Evolutionary conservation across 2,888 invertebrate species (phyloP), one percentile per base, ranked within the genome.

Genomic region (Apodemia duryi): DNA sequence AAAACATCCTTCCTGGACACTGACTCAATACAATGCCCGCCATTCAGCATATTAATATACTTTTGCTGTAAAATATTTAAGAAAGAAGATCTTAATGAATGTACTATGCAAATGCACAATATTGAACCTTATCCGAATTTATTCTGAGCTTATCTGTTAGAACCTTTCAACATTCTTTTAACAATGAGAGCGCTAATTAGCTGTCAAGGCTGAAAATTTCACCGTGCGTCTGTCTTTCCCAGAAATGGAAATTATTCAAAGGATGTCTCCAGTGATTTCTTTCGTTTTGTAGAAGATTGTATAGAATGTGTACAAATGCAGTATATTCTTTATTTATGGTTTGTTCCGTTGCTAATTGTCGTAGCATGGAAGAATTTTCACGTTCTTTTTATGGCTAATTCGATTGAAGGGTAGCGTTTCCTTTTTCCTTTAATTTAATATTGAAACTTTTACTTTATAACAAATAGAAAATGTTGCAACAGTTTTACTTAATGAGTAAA

Each of bases 1-100:
- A 85, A 87, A 89, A 84, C 85, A 89, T 84, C 84, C 89, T 90
- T 91, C 89, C 90, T 91, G 91, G 91, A 91, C 91, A 91, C 86
- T 85, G 88, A 81, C 84, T 88, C 87, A 86, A 89, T 88, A 91
- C 91, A 91, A 91, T 89, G 74, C 78, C 79, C 77, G 75, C 84
- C 77, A 89, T 90, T 90, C 89, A 85, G 77, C 78, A 83, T 87
- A 89, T 91, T 91, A 91, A 91, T 90, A 84, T 89, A 90, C 91
- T 91, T 90, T 91, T 91, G 85, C 86, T 85, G 80, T 81, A 84
- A 87, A 86, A 87, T 88, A 85, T 87, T 85, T 86, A 88, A 90
- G 88, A 86, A 88, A 85, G 80, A 83, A 79, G 84, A 54, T 63
- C 49, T 86, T 84, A 89, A 88, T 89, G 84, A 87, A 82, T 84